These are phyloP conservation scores for Saccostrea glomerata DNA, from an alignment of 1,140 invertebrate genomes.

Conservation along the genomic window DNA sequence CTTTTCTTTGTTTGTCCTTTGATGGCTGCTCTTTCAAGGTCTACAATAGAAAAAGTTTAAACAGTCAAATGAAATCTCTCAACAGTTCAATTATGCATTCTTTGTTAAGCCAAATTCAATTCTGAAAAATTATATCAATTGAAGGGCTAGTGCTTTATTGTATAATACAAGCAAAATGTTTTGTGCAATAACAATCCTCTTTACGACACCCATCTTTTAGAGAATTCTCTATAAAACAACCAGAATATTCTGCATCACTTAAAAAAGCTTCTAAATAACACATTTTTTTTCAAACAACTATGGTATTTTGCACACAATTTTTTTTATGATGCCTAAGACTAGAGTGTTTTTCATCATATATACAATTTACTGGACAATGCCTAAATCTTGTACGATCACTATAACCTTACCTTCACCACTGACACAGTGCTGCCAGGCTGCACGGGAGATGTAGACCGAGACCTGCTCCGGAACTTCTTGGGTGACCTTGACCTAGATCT, in stretches of 20 bases:
- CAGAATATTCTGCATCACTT: background rate
- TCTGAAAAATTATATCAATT: too few relatives aligned
- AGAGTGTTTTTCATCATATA: background rate
- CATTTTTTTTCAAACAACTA: background rate
- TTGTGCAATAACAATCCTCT: too few relatives aligned
- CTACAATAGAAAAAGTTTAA: background rate
- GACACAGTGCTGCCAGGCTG: constrained; percentile 28
- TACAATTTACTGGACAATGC: background rate
- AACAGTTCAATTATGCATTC: too few relatives aligned
- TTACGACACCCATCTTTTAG: too few relatives aligned
- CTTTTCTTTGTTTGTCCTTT: background rate
- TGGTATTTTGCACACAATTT: background rate
- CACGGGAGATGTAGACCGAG: constrained; percentile 42
- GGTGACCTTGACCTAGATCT: constrained; percentile 66
- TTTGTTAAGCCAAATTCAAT: too few relatives aligned
- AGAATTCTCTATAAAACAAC: background rate
- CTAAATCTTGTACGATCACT: constrained; percentile 5
- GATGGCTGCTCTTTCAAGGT: background rate
- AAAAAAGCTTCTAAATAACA: background rate
- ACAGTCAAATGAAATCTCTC: too few relatives aligned
- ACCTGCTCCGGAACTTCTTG: constrained; percentile 25
- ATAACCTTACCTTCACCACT: constrained; percentile 39
- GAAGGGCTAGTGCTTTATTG: too few relatives aligned
- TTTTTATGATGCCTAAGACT: background rate
- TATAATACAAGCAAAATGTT: too few relatives aligned